Evolutionary conservation across 92 coral and sea anemone genomes (phyloP), one percentile per base, ranked within the genome.

Genomic region (Umimayanthus chanpuru): DNA sequence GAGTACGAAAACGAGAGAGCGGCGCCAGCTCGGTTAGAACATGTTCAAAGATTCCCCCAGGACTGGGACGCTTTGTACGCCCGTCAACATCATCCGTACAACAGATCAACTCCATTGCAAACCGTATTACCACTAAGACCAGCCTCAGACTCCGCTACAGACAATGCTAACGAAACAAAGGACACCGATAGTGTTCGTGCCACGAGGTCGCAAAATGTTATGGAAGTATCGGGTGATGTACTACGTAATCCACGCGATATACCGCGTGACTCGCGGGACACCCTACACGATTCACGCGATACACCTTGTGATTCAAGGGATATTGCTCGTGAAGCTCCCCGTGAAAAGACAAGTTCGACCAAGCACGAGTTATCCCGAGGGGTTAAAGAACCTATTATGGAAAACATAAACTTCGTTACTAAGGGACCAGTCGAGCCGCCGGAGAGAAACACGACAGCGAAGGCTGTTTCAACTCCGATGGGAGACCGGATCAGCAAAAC

Each of bases 21-120:
- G 15, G 25, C 55, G 7, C 87, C 78, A 38, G 29, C 40, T 16
- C 78, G 77, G 3, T 43, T 70, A 21, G 87, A 83, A 25, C 70
- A 83, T 26, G 38, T 50, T 44, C 87, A 70, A 67, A 83, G 87
- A 47, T 71, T 70, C 29, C 87, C 87, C 41, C 44, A 26, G 26
- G 66, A 83, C 29, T 67, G 77, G 56, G 87, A 83, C 5, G 36
- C 29, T 44, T 36, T 83, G 9, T 83, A 70, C 47, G 41, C 87
- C 32, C 87, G 87, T 20, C 78, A 68, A 32, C 87, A 70, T 47
- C 41, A 47, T 64, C 12, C 67, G 26, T 44, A 44, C 64, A 83
- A 70, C 41, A 41, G 87, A 28, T 68, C 87, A 47, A 47, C 78
- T 20, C 43, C 65, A 15, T 55, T 83, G 18, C 58, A 66, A 3